Base-by-base conservation (phyloP, 2,797 vertebrate species). In the Hoplostethus mediterraneus region DNA sequence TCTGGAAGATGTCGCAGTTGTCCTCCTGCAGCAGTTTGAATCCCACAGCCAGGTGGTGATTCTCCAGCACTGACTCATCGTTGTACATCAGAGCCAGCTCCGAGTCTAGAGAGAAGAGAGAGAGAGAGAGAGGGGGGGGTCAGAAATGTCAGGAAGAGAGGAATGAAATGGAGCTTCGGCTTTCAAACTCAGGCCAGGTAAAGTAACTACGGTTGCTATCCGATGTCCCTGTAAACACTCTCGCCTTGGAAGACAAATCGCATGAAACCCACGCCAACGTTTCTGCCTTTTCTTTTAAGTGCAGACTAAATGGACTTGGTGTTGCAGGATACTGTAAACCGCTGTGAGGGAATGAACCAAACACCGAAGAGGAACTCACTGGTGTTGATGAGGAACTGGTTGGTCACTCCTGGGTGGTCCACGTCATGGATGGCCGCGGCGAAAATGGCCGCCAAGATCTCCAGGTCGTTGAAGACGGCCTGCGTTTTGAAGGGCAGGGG, bases 61-160 rank as follows among this genome's bases (percentile, higher is more conserved):
- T 99, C 94, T 99, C 98, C 90, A 99, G 85, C 80, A 99, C 98
- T 0, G 98, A 99, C 51, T 98, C 98, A 0, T 99, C 98, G 0
- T 99, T 99, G 93, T 99, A 99, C 97, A 99, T 99, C 81, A 99
- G 93, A 47, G 98, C 98, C 82, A 99, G 95, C 81, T 99, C 98
- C 0, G 98, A 99, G 93, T 99, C 98, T 99, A 11, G 25, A 13
- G 45, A 49, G 14, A 33, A 17, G 53, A 33, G 42, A 36, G 25
- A 30, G 56, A 11, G 33, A 10, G 56, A 25, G 56, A 5, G 36
- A 13, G 58, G 12, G 17, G 28, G 47, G 38, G 63, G 44, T 42
- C 36, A 57, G 42, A 56, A 67, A 77, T 1, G 51, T 64, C 54
- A 79, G 56, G 33, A 78, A 69, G 58, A 57, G 14, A 76, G 38